Conservation (phyloP, 1,140 invertebrate species). For the Aporrectodea caliginosa region DNA sequence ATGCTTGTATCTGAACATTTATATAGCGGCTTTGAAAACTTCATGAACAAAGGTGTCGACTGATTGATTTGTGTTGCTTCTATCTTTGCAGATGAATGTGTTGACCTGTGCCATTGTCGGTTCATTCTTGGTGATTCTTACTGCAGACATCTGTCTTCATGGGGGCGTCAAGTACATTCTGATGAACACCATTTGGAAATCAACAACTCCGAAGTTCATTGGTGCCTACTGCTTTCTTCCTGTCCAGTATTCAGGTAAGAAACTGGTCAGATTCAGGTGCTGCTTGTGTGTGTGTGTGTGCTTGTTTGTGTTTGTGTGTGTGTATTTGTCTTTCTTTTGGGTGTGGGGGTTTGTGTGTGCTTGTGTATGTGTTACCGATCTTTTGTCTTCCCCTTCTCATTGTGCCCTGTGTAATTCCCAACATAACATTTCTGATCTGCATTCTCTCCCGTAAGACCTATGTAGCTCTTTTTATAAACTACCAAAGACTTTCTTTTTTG, state of each 20-base stretch:
- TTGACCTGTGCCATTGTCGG: not conserved
- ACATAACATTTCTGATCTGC: too few species aligned
- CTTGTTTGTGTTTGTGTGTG: not conserved
- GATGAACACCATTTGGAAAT: not conserved
- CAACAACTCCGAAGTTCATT: not conserved
- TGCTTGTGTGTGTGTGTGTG: not conserved
- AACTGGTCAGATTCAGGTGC: not conserved
- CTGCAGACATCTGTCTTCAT: not conserved
- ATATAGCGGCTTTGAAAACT: too few species aligned
- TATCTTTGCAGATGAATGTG: not conserved
- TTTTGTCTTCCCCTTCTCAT: too few species aligned
- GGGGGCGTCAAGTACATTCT: not conserved
- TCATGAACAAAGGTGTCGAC: too few species aligned
- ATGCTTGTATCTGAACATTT: too few species aligned
- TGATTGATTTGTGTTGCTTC: too few species aligned
- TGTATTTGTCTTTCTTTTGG: not conserved
- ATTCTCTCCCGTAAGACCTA: too few species aligned
- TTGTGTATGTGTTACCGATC: not conserved
- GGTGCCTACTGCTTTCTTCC: not conserved
- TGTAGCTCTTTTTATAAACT: too few species aligned
- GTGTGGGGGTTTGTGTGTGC: not conserved
- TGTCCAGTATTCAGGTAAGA: not conserved
- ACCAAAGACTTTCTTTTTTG: too few species aligned
- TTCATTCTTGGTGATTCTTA: not conserved
- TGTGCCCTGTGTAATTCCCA: too few species aligned